Evolutionary conservation across 2,797 vertebrate genomes (phyloP).

Genomic region (Parauchenoglanis punctatus): DNA sequence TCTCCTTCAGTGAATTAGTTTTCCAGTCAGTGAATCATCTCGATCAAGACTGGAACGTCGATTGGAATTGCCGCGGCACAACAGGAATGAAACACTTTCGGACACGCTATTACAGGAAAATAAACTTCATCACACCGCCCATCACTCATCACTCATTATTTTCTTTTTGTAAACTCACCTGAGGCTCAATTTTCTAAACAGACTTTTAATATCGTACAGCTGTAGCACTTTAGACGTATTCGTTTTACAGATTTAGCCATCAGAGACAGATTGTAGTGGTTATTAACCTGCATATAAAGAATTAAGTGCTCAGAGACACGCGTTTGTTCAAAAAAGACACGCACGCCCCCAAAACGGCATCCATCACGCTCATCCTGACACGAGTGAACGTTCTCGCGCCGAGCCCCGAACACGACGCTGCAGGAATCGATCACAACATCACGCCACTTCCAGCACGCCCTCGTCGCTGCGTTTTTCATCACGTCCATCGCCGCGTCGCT

Average conservation of each 20-base stretch:
- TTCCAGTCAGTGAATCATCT: background rate
- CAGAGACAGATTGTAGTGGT: constrained; percentile 25
- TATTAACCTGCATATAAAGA: constrained; percentile 41
- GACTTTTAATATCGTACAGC: background rate
- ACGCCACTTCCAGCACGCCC: background rate
- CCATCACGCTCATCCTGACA: constrained; percentile 17
- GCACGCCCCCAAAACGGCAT: constrained; percentile 9
- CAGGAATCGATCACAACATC: constrained; percentile 6
- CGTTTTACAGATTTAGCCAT: background rate
- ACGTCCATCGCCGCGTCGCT: background rate
- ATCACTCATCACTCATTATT: background rate
- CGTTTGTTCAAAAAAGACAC: constrained; percentile 31
- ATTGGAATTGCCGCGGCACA: background rate
- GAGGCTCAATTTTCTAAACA: background rate
- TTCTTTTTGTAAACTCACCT: too few species aligned
- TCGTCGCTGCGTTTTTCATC: background rate
- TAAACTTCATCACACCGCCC: background rate
- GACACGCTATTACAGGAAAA: background rate
- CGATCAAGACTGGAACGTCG: background rate
- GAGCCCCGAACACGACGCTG: background rate
- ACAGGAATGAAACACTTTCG: background rate
- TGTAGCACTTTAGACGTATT: background rate
- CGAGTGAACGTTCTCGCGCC: background rate
- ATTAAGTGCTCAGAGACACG: constrained; percentile 5
- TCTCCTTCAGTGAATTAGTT: background rate